phyloP scores from a whole-genome alignment of 1,140 invertebrate species.

The Latrodectus geometricus region DNA sequence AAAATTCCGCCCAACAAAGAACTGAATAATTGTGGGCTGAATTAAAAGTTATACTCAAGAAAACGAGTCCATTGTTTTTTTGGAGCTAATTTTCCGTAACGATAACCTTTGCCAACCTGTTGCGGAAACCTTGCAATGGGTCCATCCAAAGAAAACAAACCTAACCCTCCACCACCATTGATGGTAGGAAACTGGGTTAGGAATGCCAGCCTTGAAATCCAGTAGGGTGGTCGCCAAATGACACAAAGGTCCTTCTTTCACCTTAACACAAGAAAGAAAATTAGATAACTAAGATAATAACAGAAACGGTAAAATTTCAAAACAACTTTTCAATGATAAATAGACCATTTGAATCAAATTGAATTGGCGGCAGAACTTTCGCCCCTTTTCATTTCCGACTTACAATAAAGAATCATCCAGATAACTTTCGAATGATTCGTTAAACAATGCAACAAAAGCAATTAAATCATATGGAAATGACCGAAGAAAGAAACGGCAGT shows the following conservation, averaged over 20 bases:
- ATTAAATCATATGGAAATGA: too few relatives aligned
- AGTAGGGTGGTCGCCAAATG: not conserved
- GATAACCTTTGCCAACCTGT: not conserved
- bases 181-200: slow-evolving; percentile 6
- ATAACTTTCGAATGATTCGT: not conserved
- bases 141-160: not conserved
- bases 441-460: not conserved
- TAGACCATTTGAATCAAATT: not conserved
- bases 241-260: slow-evolving; percentile 10
- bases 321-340: not conserved
- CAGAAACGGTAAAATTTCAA: not conserved
- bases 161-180: not conserved
- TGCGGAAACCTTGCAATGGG: not conserved
- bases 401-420: not conserved
- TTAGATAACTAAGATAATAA: not conserved
- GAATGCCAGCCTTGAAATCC: slow-evolving; percentile 13
- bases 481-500: too few relatives aligned
- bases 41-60: too few relatives aligned
- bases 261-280: not conserved
- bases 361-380: not conserved
- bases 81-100: not conserved
- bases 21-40: too few relatives aligned
- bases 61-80: not conserved
- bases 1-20: not conserved
- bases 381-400: not conserved